Evolutionary conservation across 2,888 invertebrate genomes (phyloP).

Genomic region (Lycia hirtaria): DNA sequence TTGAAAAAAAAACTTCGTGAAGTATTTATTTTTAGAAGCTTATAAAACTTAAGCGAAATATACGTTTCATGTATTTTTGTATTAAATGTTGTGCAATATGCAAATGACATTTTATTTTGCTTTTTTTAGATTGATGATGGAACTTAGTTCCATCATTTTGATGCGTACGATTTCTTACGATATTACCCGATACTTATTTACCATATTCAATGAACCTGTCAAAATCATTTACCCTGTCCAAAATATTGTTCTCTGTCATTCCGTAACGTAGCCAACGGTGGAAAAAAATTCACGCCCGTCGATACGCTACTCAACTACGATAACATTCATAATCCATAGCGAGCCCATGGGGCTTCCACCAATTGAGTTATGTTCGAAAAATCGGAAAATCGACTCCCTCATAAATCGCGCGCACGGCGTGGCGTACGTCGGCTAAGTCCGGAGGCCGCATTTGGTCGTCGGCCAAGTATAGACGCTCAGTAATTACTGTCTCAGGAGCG

Average conservation of each 20-base stretch:
- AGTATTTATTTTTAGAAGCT: neutral
- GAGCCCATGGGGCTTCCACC: constrained; percentile 59
- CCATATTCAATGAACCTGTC: neutral
- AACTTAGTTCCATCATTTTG: no score
- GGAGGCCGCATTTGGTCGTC: constrained; percentile 61
- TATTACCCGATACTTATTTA: no score
- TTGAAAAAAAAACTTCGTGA: neutral
- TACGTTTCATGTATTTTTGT: no score
- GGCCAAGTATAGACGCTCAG: constrained; percentile 76
- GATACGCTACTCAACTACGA: constrained; percentile 55
- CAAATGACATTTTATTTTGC: neutral
- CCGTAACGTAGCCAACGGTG: constrained; percentile 30
- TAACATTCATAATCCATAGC: constrained; percentile 69
- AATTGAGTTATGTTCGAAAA: constrained; percentile 64
- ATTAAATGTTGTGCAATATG: neutral
- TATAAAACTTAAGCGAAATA: neutral
- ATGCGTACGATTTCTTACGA: no score
- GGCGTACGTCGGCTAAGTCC: constrained; percentile 48
- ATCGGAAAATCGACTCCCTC: constrained; percentile 63
- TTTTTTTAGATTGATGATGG: no score
- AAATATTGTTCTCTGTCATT: constrained; percentile 28
- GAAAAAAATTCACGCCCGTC: constrained; percentile 48
- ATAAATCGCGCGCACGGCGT: constrained; percentile 54
- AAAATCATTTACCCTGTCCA: constrained; percentile 11
- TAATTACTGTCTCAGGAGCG: constrained; percentile 80